Conservation (phyloP, 2,113 vertebrate species). For the Pogona vitticeps region DNA sequence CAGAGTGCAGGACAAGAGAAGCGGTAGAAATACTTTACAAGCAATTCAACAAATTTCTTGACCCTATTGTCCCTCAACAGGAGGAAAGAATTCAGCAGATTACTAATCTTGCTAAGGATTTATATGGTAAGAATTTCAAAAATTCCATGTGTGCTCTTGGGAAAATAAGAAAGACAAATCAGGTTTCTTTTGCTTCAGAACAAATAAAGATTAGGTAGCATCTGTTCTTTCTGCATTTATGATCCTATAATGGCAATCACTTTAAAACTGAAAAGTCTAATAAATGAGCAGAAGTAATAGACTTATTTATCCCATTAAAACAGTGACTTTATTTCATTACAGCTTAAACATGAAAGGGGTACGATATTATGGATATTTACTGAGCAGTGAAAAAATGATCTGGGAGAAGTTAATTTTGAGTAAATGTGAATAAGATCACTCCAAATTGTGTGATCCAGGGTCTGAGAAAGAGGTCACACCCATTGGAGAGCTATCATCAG, state of each 20-base stretch:
- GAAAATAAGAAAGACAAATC: not conserved
- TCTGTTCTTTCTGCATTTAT: not conserved
- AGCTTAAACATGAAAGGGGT: not conserved
- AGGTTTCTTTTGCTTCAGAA: not conserved
- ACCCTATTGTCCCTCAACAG: slow-evolving; percentile 85
- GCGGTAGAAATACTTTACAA: slow-evolving; percentile 83
- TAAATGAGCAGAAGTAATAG: not conserved
- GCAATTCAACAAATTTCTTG: slow-evolving; percentile 90
- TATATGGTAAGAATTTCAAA: slow-evolving; percentile 81
- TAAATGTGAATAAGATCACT: not conserved
- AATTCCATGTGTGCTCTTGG: not conserved
- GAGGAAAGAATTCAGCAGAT: slow-evolving; percentile 87
- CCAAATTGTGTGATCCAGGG: not conserved
- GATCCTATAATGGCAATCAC: not conserved
- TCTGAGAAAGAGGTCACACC: not conserved
- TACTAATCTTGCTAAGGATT: slow-evolving; percentile 76
- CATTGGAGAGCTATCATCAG: not conserved
- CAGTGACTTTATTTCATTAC: not conserved
- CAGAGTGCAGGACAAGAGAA: slow-evolving; percentile 84
- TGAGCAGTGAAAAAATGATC: too few species aligned
- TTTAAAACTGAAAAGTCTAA: not conserved
- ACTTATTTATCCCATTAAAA: not conserved
- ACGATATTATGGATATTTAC: not conserved
- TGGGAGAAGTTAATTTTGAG: not conserved
- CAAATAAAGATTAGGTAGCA: not conserved